Percentiles rank a stretch among this genome's conserved stretches.
phyloP scores from a whole-genome alignment of 2,797 vertebrate species.

The Oophaga sylvatica region DNA sequence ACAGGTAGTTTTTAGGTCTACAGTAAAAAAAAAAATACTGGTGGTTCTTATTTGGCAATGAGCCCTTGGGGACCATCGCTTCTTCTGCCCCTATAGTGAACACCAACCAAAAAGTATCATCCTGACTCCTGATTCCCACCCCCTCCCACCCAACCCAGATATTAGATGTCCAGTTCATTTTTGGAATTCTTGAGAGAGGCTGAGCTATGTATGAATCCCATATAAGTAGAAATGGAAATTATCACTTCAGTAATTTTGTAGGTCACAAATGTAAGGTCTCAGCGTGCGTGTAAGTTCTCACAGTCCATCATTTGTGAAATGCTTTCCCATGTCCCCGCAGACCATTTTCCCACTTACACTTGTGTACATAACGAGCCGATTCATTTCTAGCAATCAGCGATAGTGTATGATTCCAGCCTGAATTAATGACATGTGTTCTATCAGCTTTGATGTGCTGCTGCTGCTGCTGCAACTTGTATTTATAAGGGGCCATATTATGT shows the following conservation, averaged over 20 bases:
- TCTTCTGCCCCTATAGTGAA: not conserved
- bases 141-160: not conserved
- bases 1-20: too few species aligned
- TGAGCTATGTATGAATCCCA: not conserved
- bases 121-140: too few species aligned
- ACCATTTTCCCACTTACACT: conserved; percentile 40
- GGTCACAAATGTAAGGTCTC: conserved; percentile 23
- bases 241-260: conserved; percentile 23
- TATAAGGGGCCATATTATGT: conserved; percentile 13
- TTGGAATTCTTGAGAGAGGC: conserved; percentile 17
- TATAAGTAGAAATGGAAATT: not conserved
- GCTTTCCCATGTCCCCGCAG: conserved; percentile 48
- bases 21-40: too few species aligned
- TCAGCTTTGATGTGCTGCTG: conserved; percentile 43
- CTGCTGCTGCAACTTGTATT: conserved; percentile 9
- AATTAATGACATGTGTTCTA: conserved; percentile 57
- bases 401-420: conserved; percentile 31
- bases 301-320: conserved; percentile 46
- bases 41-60: too few species aligned
- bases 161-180: not conserved
- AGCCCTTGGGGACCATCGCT: not conserved
- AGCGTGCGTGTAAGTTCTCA: conserved; percentile 47
- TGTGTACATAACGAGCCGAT: conserved; percentile 48
- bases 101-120: not conserved
- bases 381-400: conserved; percentile 58